Conservation (phyloP, 2,888 invertebrate genomes). For the Geophilus truncorum region DNA sequence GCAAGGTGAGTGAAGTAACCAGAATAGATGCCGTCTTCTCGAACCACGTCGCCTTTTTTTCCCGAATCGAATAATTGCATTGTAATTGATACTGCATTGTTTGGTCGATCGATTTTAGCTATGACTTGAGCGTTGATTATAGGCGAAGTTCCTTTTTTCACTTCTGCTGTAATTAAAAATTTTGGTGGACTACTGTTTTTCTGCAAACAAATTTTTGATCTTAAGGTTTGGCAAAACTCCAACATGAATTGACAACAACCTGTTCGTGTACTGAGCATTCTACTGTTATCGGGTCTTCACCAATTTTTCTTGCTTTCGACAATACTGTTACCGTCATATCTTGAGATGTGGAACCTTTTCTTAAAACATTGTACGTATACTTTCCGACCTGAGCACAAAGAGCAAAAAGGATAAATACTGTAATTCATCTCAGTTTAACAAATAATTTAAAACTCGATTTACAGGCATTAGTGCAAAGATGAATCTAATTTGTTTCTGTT, state of each 20-base stretch:
- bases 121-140: conserved; percentile 43
- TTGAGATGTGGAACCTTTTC: neutral
- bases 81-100: conserved; percentile 29
- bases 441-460: neutral
- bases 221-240: no score
- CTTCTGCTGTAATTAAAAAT: conserved; percentile 42
- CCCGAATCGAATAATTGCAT: conserved; percentile 40
- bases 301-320: neutral
- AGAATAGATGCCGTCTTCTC: no score
- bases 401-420: neutral
- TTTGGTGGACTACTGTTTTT: neutral
- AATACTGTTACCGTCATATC: conserved; percentile 20
- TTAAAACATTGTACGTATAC: neutral
- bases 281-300: neutral
- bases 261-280: neutral
- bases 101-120: conserved; percentile 41
- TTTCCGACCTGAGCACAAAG: neutral
- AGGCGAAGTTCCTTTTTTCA: conserved; percentile 42
- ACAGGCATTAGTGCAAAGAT: neutral
- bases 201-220: no score
- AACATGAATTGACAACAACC: no score
- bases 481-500: neutral
- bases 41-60: no score
- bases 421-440: neutral
- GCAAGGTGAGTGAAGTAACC: no score